These are phyloP conservation scores for Cosmia pyralina DNA, from an alignment of 2,888 invertebrate species.

Conservation along the genomic window DNA sequence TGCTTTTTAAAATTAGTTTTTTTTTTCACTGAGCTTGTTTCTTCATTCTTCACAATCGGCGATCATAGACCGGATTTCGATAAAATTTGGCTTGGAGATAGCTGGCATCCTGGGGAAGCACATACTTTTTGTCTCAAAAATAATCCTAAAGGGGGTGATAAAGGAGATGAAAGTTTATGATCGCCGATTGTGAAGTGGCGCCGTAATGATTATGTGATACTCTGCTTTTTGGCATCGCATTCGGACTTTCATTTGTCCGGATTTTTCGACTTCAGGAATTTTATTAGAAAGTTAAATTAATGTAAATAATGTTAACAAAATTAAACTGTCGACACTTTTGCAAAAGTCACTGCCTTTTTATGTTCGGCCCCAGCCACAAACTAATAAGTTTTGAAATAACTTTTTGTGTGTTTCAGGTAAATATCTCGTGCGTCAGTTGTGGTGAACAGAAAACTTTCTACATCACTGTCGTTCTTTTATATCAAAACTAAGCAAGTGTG, in stretches of 20 bases:
- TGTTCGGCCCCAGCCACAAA: not conserved
- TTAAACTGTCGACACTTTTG: not conserved
- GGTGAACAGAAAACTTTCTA: constrained; percentile 61
- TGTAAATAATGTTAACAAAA: not conserved
- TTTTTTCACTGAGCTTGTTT: not conserved
- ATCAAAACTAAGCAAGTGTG: constrained; percentile 59
- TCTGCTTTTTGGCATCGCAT: not conserved
- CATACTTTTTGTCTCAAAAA: too few species aligned
- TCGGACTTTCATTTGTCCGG: not conserved
- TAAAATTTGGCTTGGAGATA: too few species aligned
- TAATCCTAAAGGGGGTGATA: too few species aligned
- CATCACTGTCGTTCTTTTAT: constrained; percentile 65
- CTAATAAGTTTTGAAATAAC: not conserved
- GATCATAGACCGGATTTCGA: too few species aligned
- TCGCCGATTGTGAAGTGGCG: too few species aligned
- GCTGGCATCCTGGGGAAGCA: too few species aligned
- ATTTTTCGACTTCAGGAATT: not conserved
- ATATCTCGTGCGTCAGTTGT: constrained; percentile 41
- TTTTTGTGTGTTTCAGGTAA: constrained; percentile 57
- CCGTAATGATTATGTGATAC: too few species aligned
- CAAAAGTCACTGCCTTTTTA: not conserved
- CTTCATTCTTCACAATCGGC: too few species aligned
- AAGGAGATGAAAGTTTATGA: too few species aligned
- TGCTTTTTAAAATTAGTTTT: not conserved
- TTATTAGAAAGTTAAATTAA: not conserved